Base-by-base conservation (phyloP, 2,797 vertebrate genomes). In the Pipistrellus pygmaeus region DNA sequence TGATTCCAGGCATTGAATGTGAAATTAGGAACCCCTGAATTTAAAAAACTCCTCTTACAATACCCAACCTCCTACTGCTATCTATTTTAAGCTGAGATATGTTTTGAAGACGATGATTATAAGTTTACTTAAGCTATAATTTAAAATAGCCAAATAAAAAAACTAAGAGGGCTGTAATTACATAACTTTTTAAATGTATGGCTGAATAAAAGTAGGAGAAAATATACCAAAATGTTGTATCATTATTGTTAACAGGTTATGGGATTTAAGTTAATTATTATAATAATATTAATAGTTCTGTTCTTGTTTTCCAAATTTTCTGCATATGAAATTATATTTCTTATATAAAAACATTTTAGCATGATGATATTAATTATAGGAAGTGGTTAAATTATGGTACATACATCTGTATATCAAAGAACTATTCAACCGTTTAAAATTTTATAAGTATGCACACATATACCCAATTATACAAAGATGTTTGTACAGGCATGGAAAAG, bases 301-400 rank as follows among this genome's bases (percentile, higher is more conserved):
- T 27, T 88, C 5, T 15, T 46, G 4, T 68, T 92, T 81, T 88
- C 9, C 17, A 90, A 90, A 48, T 44, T 51, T 84, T 73, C 64
- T 91, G 1, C 18, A 88, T 35, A 44, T 84, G n/a, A 96, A 81
- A 81, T 86, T 95, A 62, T 35, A 71, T 76, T 75, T 96, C 23
- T 90, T 85, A 62, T 5, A 68, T 55, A 92, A 89, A 60, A 84
- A 66, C 41, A 69, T 55, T 73, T 86, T 85, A 48, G 53, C 68
- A 80, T 30, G 12, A 30, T 64, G 23, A 41, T 10, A 71, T 1
- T 6, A 85, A 84, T 8, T 68, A 60, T 6, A 83, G 38, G 12
- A 73, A 87, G 68, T 73, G 21, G 4, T 44, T 87, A 87, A 85
- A 68, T 48, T 73, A 72, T 51, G 25, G 11, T 55, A 21, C 27